Evolutionary conservation across 2,113 vertebrate genomes (phyloP), one percentile per base, ranked within the genome.

Genomic region (Colistium nudipinnis): DNA sequence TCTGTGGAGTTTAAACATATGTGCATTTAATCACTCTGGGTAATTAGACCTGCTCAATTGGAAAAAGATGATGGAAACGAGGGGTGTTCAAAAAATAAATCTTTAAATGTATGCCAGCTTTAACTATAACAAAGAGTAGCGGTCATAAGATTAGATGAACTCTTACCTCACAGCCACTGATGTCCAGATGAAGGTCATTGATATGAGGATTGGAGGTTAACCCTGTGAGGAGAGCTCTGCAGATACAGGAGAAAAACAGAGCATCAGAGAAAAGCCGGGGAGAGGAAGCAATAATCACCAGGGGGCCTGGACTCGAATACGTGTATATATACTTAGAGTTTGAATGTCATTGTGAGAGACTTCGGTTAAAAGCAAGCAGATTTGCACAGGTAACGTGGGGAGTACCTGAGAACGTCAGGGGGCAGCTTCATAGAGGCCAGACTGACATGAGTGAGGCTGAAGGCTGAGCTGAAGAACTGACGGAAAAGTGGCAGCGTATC

Each of bases 381-480:
- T 24, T 4, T n/a, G 19, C 28, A 27, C 4, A 78, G 25, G 27
- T 2, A 33, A 27, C 33, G 7, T 13, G 24, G 38, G 4, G n/a
- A 36, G 43, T 83, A 96, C 95, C 95, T 93, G 75, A 96, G 89
- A 49, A 94, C 94, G 63, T 95, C 94, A 56, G 94, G 86, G 28
- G 95, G 93, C 75, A 96, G 91, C 77, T 89, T 94, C 48, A 94
- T 94, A 69, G 94, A 87, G 0, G 95, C 90, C 67, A 96, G 82
- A 84, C 87, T 95, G 85, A 95, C 80, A 2, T 94, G 91, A 74
- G 83, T 93, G 76, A 96, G 92, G 3, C 94, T 93, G 82, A 95
- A 95, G 53, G 94, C 82, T 1, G 93, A 94, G 90, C 91, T 94
- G 87, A 96, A 96, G 83, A 96, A 96, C 78, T 95, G 94, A 70